Base-by-base conservation (phyloP, 2,113 vertebrate genomes). In the Cephalopholis sonnerati region DNA sequence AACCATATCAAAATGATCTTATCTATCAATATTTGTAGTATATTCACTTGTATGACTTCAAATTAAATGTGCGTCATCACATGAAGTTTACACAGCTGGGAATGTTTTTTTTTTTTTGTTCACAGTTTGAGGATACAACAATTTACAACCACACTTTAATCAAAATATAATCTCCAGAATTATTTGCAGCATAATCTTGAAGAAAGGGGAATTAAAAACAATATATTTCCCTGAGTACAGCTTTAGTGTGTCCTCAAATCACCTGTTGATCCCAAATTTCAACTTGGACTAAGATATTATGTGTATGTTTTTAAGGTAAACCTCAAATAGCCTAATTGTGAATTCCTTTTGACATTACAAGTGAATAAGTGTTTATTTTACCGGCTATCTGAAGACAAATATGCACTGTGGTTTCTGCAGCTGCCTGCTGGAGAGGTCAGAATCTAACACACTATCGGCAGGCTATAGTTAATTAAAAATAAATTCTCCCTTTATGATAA, bases 301-400 rank as follows among this genome's bases (percentile, higher is more conserved):
- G 0, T 2, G 8, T 24, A 3, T 48, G n/a, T 32, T 64, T 59
- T 64, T 53, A 1, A 6, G 3, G 11, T 24, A 25, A 20, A 64
- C 72, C 20, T 63, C 25, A 46, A 70, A 4, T 25, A 41, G 2
- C 0, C 16, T 61, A 32, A 66, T 32, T 57, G 5, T 16, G 63
- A 76, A 27, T 51, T 71, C 54, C 22, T 46, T 24, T 16, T 72
- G 22, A 66, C 29, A 46, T 46, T 32, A 48, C 25, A 65, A 39
- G 22, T 39, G 12, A 66, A 71, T 75, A 36, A 8, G 24, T 73
- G 36, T 77, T 77, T 63, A 63, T 82, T 82, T 57, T 55, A 12
- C 6, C 58, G 20, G 54, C 22, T 50, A 84, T 62, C 61, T 61
- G 36, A 50, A 73, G 46, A 48, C 57, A 78, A 73, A 82, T 44